Conservation (phyloP, 2,797 vertebrate species). For the Taenioides sp. region DNA sequence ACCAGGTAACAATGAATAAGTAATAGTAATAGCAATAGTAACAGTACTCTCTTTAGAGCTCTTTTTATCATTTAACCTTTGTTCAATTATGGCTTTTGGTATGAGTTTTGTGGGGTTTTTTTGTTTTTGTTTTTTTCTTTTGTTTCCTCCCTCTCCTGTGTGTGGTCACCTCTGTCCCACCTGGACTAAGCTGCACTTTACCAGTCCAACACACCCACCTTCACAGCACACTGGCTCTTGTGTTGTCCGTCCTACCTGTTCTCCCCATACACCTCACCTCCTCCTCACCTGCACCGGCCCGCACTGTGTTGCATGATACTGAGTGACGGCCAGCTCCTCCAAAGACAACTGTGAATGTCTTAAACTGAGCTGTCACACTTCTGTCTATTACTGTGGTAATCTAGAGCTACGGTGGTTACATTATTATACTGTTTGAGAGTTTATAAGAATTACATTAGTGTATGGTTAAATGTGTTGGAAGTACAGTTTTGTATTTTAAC, state of each 20-base stretch:
- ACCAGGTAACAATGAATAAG: not conserved
- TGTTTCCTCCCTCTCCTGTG: constrained; percentile 20
- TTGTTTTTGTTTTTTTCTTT: constrained; percentile 32
- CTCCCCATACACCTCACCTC: constrained; percentile 32
- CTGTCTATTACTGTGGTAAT: not conserved
- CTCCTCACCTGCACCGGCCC: constrained; percentile 14
- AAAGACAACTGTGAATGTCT: constrained; percentile 3
- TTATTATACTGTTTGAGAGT: not conserved
- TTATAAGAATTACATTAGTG: not conserved
- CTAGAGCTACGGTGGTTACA: not conserved
- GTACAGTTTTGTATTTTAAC: not conserved
- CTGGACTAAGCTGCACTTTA: constrained; percentile 16
- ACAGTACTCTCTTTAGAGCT: not conserved
- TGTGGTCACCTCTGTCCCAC: constrained; percentile 23
- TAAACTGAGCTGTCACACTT: not conserved
- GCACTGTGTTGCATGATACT: constrained; percentile 9
- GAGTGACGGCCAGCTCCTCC: not conserved
- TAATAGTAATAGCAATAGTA: not conserved
- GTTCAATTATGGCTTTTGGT: constrained; percentile 10
- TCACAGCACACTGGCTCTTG: constrained; percentile 33
- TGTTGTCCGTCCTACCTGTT: constrained; percentile 40
- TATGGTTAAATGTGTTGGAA: constrained; percentile 1
- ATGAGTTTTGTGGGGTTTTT: not conserved
- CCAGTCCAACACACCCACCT: constrained; percentile 22
- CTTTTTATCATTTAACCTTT: constrained; percentile 3